Evolutionary conservation across 2,113 vertebrate species (phyloP).

Genomic region (Nothobranchius kuhntae): DNA sequence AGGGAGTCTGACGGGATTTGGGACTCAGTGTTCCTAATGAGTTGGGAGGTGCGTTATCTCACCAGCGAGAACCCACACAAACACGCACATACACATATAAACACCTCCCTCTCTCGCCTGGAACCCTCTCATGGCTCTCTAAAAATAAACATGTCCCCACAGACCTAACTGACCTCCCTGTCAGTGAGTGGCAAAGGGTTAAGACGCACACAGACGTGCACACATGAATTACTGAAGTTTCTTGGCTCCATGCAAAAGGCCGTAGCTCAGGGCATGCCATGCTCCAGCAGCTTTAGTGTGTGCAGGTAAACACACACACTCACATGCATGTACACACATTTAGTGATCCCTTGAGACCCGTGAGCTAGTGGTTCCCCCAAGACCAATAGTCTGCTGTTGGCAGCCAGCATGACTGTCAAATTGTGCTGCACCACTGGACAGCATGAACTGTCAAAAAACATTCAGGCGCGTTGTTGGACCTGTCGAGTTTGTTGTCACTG

Average conservation of each 20-base stretch:
- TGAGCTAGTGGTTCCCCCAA: constrained; percentile 63
- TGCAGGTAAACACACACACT: constrained; percentile 69
- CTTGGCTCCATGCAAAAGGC: constrained; percentile 58
- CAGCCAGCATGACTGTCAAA: constrained; percentile 64
- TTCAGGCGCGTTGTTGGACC: constrained; percentile 60
- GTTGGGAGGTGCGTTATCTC: constrained; percentile 74
- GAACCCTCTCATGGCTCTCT: constrained; percentile 65
- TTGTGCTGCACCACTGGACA: constrained; percentile 56
- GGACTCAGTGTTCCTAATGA: constrained; percentile 71
- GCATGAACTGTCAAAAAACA: constrained; percentile 66
- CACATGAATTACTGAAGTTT: constrained; percentile 62
- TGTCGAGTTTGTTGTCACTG: constrained; percentile 66
- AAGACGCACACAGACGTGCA: constrained; percentile 67
- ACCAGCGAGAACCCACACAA: constrained; percentile 64
- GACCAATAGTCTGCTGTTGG: constrained; percentile 69
- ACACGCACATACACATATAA: constrained; percentile 40
- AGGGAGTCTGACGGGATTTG: constrained; percentile 55
- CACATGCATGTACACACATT: constrained; percentile 51
- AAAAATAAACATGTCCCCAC: constrained; percentile 79
- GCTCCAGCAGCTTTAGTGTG: constrained; percentile 63
- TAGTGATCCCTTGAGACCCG: constrained; percentile 58
- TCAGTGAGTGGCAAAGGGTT: constrained; percentile 74
- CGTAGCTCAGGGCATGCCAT: constrained; percentile 55
- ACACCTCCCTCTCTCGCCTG: constrained; percentile 54
- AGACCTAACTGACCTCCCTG: constrained; percentile 77